Evolutionary conservation across 2,888 invertebrate species (phyloP), one percentile per base, ranked within the genome.

Genomic region (Acrobasis consociella): DNA sequence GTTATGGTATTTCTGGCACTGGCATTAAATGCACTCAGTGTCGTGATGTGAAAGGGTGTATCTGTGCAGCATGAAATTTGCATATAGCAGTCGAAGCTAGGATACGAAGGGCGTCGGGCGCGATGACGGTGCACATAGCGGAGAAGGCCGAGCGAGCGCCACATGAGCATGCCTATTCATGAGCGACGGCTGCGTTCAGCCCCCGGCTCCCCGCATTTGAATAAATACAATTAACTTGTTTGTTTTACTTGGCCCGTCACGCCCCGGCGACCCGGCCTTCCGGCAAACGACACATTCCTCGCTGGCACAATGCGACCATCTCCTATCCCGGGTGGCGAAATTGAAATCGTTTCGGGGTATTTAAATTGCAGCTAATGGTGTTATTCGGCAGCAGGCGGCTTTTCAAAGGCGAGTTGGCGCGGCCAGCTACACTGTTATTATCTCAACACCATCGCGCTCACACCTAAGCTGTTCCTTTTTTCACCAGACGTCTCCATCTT

Each of bases 161-260:
- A 55, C 59, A 59, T 50, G 72, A 70, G 72, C 82, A 86, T 89
- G 86, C 82, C 78, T 91, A 92, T 92, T 90, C 90, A 91, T 91
- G 89, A 91, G 83, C 81, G 82, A 80, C 89, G 87, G 87, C 88
- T 86, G 89, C 80, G 77, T 78, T 67, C 75, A 76, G 71, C 79
- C 77, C 77, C 71, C 74, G 69, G 72, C 79, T 80, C 74, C 73
- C 74, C 83, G 74, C 86, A 91, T 92, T 91, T 91, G 87, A 92
- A 92, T 91, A 92, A 91, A 91, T 90, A 92, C 91, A 91, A 92
- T 92, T 92, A 91, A 89, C 90, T 92, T 91, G 90, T 92, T 91
- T 92, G 91, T 90, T 91, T 91, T 90, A 83, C 84, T 82, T 82
- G 80, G 78, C 83, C 81, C 73, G 79, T 76, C 76, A 81, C 84